Evolutionary conservation across 2,113 vertebrate species (phyloP).

Genomic region (Bos taurus): ARS-UCD2.0 NC_037329.1:62077001-62077500

Average conservation of each 20-base stretch:
- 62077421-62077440: background rate
- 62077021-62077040: background rate
- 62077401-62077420: background rate
- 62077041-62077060: background rate
- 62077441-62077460: background rate
- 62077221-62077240: background rate
- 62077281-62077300: background rate
- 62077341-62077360: no score
- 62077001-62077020: background rate
- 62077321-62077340: background rate
- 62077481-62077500: background rate
- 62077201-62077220: background rate
- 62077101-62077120: background rate
- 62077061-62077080: background rate
- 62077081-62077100: background rate
- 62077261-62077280: background rate
- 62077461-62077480: background rate
- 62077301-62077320: background rate
- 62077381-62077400: background rate
- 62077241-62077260: background rate
- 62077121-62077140: background rate
- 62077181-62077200: background rate
- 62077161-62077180: background rate
- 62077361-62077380: background rate
- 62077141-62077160: background rate